phyloP scores from a whole-genome alignment of 1,140 invertebrate species.

The Cyphomyrmex costatus region DNA sequence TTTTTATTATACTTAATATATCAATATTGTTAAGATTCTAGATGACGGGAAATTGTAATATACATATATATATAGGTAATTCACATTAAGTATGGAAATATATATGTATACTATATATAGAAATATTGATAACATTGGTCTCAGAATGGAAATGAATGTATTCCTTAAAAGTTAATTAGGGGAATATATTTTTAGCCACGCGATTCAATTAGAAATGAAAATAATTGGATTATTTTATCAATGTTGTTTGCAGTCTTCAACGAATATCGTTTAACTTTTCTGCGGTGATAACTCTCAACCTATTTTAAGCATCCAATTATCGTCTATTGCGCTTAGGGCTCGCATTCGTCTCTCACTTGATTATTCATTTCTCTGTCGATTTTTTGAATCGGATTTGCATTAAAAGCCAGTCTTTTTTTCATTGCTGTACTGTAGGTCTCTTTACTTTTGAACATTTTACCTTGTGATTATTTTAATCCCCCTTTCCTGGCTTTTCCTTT shows the following conservation, averaged over 20 bases:
- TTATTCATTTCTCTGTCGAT: slow-evolving; percentile 43
- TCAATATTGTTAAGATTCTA: background rate
- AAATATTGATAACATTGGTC: background rate
- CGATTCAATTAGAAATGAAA: slow-evolving; percentile 47
- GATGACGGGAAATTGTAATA: background rate
- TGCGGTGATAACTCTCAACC: slow-evolving; percentile 50
- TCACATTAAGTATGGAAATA: too few species aligned
- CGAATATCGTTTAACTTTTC: slow-evolving; percentile 53
- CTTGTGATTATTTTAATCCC: slow-evolving; percentile 46
- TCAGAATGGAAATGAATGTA: background rate
- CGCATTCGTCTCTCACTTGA: slow-evolving; percentile 7
- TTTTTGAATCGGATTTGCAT: slow-evolving; percentile 55
- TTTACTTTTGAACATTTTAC: slow-evolving; percentile 17
- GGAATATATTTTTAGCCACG: slow-evolving; percentile 12
- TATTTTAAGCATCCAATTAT: slow-evolving; percentile 59
- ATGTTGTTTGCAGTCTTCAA: slow-evolving; percentile 51
- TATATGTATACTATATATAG: too few species aligned
- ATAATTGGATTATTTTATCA: slow-evolving; percentile 53
- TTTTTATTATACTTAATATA: background rate
- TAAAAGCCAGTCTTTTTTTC: slow-evolving; percentile 5
- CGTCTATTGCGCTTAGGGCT: slow-evolving; percentile 46
- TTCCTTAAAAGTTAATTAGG: slow-evolving; percentile 22
- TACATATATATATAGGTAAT: too few species aligned
- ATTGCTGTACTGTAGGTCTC: background rate
- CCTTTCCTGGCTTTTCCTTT: background rate